Evolutionary conservation across 2,113 vertebrate genomes (phyloP).

Genomic region (Carassius auratus): DNA sequence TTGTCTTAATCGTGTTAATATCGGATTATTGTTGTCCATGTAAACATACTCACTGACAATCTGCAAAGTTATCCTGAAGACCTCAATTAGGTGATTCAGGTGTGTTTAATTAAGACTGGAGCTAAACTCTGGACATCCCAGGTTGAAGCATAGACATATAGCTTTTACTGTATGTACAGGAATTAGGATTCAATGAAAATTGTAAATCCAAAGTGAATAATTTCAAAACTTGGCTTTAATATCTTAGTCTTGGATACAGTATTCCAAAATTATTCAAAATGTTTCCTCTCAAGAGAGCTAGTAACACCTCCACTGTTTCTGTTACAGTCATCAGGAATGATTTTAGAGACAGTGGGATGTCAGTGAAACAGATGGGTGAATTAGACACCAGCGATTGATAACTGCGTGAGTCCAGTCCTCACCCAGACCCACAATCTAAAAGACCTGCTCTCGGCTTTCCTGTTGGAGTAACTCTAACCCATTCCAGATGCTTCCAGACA

Average conservation of each 20-base stretch:
- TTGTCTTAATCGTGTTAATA: too few species aligned
- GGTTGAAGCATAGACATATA: neutral
- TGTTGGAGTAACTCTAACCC: constrained; percentile 65
- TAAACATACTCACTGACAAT: neutral
- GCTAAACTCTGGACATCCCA: neutral
- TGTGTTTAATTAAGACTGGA: neutral
- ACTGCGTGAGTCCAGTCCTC: constrained; percentile 32
- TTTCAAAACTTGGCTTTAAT: neutral
- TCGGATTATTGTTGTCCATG: too few species aligned
- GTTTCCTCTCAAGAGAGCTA: constrained; percentile 27
- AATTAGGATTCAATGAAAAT: neutral
- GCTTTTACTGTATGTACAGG: neutral
- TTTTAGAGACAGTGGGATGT: constrained; percentile 25
- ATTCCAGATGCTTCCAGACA: constrained; percentile 70
- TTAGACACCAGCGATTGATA: constrained; percentile 20
- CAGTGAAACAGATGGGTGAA: constrained; percentile 25
- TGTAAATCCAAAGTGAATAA: neutral
- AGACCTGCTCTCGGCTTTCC: constrained; percentile 36
- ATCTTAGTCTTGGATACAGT: neutral
- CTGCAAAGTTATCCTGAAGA: neutral
- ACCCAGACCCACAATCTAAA: constrained; percentile 15
- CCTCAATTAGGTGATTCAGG: neutral
- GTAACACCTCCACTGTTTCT: constrained; percentile 28
- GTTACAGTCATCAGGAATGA: constrained; percentile 33
- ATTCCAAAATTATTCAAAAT: constrained; percentile 25